Percentiles rank a stretch among this genome's conserved stretches.
phyloP scores from a whole-genome alignment of 2,888 invertebrate species.

The Apodemia mormo region DNA sequence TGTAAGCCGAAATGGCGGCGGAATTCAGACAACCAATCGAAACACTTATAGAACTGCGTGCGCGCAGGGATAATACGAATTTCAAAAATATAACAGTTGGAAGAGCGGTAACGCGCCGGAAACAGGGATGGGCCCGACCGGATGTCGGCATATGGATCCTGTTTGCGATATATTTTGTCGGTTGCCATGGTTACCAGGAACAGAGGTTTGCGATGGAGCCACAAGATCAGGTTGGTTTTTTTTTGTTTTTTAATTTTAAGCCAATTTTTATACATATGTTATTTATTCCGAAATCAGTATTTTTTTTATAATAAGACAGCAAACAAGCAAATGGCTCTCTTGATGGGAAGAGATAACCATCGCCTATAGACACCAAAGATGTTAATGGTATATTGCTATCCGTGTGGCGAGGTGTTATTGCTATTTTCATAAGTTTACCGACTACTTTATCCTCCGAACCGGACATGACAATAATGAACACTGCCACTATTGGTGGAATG shows the following conservation, averaged over 20 bases:
- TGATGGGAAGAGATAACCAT: too few relatives aligned
- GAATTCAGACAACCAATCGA: slow-evolving; percentile 45
- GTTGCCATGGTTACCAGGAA: slow-evolving; percentile 76
- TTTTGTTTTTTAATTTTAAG: not conserved
- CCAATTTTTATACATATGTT: too few relatives aligned
- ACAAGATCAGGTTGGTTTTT: slow-evolving; percentile 64
- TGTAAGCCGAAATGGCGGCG: slow-evolving; percentile 64
- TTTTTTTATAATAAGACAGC: too few relatives aligned
- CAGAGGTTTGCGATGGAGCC: slow-evolving; percentile 97
- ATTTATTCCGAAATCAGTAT: too few relatives aligned
- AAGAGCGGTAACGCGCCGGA: slow-evolving; percentile 46
- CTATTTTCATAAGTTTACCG: too few relatives aligned
- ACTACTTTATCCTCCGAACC: too few relatives aligned
- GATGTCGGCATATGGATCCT: slow-evolving; percentile 61
- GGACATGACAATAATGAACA: too few relatives aligned
- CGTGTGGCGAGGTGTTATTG: too few relatives aligned
- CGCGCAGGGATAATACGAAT: slow-evolving; percentile 57
- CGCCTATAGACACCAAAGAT: too few relatives aligned
- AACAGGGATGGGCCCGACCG: slow-evolving; percentile 51
- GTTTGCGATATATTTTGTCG: slow-evolving; percentile 51
- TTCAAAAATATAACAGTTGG: slow-evolving; percentile 58
- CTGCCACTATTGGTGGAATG: too few relatives aligned
- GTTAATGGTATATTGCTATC: too few relatives aligned
- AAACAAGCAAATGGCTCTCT: too few relatives aligned
- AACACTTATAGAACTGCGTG: slow-evolving; percentile 51